Percentiles rank a stretch among this genome's conserved stretches.
These are phyloP conservation scores for Apomyelois bistriatella DNA, from an alignment of 2,888 invertebrate genomes.

Conservation along the genomic window DNA sequence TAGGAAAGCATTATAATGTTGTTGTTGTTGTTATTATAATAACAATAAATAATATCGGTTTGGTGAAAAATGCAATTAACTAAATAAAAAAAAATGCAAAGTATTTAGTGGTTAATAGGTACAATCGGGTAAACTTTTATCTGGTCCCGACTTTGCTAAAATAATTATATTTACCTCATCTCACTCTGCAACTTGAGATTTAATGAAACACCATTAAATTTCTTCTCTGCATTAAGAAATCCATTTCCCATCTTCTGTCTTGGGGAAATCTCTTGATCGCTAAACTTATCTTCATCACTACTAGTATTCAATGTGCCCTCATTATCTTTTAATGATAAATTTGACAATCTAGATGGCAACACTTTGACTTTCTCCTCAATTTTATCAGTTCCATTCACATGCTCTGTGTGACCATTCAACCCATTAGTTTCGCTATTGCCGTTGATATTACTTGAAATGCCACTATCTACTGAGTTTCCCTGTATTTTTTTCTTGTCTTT, in stretches of 20 bases:
- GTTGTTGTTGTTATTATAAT: too few relatives aligned
- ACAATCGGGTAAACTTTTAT: too few relatives aligned
- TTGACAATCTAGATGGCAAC: conserved; percentile 55
- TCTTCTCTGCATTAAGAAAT: conserved; percentile 48
- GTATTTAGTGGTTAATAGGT: too few relatives aligned
- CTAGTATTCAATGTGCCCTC: conserved; percentile 47
- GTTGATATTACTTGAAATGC: conserved; percentile 61
- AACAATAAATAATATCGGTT: too few relatives aligned
- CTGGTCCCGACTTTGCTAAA: too few relatives aligned
- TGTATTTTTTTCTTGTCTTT: conserved; percentile 53
- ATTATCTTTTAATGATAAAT: conserved; percentile 59
- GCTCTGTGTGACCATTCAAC: conserved; percentile 30
- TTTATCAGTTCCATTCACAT: conserved; percentile 35
- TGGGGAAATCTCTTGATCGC: conserved; percentile 56
- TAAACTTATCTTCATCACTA: conserved; percentile 64
- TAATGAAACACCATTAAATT: conserved; percentile 57
- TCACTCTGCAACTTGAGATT: conserved; percentile 69
- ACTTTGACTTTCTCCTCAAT: conserved; percentile 39
- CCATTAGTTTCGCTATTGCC: conserved; percentile 34
- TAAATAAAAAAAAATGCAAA: too few relatives aligned
- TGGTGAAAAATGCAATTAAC: too few relatives aligned
- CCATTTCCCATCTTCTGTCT: conserved; percentile 40
- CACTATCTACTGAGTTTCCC: conserved; percentile 68
- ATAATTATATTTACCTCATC: conserved; percentile 53
- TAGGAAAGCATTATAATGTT: too few relatives aligned